phyloP scores from a whole-genome alignment of 2,113 vertebrate genomes.

The Trachemys scripta region DNA sequence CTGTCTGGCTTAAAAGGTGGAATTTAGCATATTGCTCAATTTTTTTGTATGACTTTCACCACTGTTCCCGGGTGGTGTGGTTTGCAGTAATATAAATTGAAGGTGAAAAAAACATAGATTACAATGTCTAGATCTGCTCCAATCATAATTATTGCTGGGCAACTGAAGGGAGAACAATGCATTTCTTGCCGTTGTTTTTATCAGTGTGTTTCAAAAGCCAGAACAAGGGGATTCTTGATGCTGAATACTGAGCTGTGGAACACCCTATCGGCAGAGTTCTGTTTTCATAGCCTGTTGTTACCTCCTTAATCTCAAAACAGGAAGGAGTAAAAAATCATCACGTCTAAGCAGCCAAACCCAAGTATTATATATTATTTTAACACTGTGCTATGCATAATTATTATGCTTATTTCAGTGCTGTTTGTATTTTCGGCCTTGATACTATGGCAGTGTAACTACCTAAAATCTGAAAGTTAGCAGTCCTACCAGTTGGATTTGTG shows the following conservation, averaged over 20 bases:
- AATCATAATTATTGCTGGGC: background rate
- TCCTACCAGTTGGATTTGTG: background rate
- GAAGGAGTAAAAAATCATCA: background rate
- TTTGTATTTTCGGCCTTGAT: background rate
- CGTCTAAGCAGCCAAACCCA: background rate
- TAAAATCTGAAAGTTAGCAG: background rate
- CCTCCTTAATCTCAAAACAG: background rate
- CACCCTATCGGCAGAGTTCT: background rate
- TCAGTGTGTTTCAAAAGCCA: background rate
- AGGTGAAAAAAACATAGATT: background rate
- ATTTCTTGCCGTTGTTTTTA: background rate
- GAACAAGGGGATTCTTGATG: background rate
- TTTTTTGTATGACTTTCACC: background rate
- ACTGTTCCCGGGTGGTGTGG: background rate
- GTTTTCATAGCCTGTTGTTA: background rate
- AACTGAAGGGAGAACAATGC: background rate
- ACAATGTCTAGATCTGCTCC: background rate
- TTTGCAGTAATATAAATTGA: background rate
- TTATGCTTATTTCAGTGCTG: background rate
- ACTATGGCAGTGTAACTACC: background rate
- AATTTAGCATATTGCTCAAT: background rate
- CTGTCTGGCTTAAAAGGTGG: background rate
- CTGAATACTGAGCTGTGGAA: background rate
- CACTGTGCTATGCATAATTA: background rate
- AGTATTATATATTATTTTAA: background rate